phyloP scores from a whole-genome alignment of 2,888 invertebrate species.

The Meghimatium bilineatum region DNA sequence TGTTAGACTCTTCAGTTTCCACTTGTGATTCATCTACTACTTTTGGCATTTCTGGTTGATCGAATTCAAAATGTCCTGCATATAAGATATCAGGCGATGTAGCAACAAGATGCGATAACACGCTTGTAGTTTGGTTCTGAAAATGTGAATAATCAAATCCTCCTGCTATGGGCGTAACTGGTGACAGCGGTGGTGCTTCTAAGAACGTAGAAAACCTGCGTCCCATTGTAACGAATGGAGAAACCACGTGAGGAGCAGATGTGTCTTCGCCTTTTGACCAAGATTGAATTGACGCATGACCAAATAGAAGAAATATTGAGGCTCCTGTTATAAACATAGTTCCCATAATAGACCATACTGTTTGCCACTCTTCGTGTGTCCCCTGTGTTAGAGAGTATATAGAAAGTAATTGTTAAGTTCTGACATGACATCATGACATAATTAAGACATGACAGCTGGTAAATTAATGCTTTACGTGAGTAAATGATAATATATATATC shows the following conservation, averaged over 20 bases:
- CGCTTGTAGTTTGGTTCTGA: neutral
- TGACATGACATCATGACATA: too few relatives aligned
- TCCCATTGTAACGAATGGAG: constrained; percentile 38
- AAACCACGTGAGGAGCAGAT: neutral
- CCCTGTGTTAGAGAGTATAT: neutral
- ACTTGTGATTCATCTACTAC: neutral
- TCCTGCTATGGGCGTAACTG: neutral
- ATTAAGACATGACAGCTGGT: too few relatives aligned
- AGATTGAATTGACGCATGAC: constrained; percentile 23
- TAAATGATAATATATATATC: too few relatives aligned
- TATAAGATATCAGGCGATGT: neutral
- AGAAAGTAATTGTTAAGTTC: neutral
- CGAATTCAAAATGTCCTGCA: neutral
- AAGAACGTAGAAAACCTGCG: constrained; percentile 20
- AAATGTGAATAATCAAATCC: neutral
- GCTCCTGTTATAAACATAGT: neutral
- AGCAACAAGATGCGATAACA: neutral
- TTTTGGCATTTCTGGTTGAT: neutral
- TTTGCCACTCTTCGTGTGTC: constrained; percentile 32
- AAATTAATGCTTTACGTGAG: too few relatives aligned
- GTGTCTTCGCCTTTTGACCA: constrained; percentile 22
- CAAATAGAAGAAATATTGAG: constrained; percentile 12
- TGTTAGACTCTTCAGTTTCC: neutral
- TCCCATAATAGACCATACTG: constrained; percentile 6
- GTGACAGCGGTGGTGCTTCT: constrained; percentile 12